Conservation (phyloP, 2,113 vertebrate species). For the Zosterops hypoxanthus region DNA sequence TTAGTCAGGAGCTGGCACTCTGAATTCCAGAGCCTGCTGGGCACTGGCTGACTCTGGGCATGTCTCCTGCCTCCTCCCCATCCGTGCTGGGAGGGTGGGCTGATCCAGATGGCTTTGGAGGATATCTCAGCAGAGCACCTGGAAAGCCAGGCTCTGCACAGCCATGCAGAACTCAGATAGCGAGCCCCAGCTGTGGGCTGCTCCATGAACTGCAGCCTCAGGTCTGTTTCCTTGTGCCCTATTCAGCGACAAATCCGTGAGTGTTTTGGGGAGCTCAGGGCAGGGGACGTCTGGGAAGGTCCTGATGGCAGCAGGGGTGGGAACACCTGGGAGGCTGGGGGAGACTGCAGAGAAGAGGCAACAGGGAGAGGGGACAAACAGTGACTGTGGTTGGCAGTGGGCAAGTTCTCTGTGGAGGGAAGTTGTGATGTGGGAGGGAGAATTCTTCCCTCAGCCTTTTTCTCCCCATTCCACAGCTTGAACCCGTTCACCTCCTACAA, state of each 20-base stretch:
- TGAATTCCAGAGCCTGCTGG: background rate
- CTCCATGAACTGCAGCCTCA: background rate
- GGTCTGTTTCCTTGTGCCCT: background rate
- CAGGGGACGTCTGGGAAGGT: background rate
- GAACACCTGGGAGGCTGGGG: background rate
- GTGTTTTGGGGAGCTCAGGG: background rate
- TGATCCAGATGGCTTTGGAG: background rate
- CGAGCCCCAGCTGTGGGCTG: background rate
- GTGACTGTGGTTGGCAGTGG: background rate
- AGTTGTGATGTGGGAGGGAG: background rate
- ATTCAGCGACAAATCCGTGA: fast-evolving
- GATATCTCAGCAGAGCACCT: background rate
- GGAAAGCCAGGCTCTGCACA: background rate
- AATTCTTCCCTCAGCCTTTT: background rate
- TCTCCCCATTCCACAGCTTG: conserved; percentile 71
- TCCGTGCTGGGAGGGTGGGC: background rate
- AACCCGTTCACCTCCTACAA: conserved; percentile 94
- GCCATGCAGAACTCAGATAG: background rate
- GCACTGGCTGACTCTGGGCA: background rate
- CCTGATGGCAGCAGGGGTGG: background rate
- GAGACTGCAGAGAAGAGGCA: background rate
- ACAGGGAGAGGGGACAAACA: background rate
- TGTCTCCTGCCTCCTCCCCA: background rate
- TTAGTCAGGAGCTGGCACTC: background rate
- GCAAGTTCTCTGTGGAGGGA: background rate